Conservation (phyloP, 2,797 vertebrate genomes). For the Chiloscyllium punctatum region DNA sequence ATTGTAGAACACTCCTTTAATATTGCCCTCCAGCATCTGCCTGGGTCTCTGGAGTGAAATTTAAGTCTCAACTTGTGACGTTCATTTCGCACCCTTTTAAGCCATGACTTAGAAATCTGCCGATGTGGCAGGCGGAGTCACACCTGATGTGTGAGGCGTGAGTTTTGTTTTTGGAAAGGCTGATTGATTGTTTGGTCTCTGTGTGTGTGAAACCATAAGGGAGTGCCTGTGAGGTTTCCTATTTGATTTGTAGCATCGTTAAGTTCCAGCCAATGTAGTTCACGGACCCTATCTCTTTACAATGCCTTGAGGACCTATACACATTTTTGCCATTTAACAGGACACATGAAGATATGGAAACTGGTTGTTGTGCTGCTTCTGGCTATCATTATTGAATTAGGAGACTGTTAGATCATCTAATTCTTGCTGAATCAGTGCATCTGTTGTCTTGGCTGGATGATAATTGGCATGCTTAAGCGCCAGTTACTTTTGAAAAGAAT, state of each 20-base stretch:
- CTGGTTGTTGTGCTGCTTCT: not conserved
- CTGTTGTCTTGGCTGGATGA: not conserved
- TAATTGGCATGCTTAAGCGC: not conserved
- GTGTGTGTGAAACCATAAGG: not conserved
- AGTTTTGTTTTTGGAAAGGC: not conserved
- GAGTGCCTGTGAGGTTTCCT: not conserved
- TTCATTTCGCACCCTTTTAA: not conserved
- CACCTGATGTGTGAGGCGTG: not conserved
- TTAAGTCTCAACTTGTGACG: not conserved
- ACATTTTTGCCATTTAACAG: conserved; percentile 20
- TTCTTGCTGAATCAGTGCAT: conserved; percentile 12
- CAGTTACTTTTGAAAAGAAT: conserved; percentile 21
- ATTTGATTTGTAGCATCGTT: not conserved
- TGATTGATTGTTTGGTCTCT: conserved; percentile 3
- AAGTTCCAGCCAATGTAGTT: not conserved
- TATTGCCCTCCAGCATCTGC: not conserved
- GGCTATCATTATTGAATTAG: conserved; percentile 20
- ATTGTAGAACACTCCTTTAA: not conserved
- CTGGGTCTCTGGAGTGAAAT: not conserved
- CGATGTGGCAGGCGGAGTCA: not conserved
- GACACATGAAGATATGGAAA: not conserved
- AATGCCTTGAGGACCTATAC: not conserved
- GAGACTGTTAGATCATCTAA: not conserved
- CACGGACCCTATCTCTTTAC: conserved; percentile 11
- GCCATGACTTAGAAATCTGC: not conserved